A percentile compares a stretch with the other conserved stretches of the same genome.
Conservation (phyloP, 1,140 invertebrate genomes). For the Drosophila sp. region DNA sequence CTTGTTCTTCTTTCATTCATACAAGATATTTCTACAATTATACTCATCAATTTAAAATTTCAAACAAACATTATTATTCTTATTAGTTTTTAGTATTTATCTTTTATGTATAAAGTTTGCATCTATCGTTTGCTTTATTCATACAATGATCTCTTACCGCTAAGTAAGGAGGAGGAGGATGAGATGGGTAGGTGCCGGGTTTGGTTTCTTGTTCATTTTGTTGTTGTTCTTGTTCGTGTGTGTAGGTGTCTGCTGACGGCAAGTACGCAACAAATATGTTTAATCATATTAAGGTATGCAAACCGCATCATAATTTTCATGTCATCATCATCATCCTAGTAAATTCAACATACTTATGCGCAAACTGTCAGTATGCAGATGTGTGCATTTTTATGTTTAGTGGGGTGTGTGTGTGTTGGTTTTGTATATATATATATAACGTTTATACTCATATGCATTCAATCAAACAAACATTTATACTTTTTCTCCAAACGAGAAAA, state of each 20-base stretch:
- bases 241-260: conserved; percentile 25
- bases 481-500: conserved; percentile 67
- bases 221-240: conserved; percentile 36
- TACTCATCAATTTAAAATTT: conserved; percentile 78
- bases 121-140: conserved; percentile 53
- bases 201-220: conserved; percentile 31
- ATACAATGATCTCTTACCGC: conserved; percentile 68
- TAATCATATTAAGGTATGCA: conserved; percentile 79
- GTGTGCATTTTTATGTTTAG: conserved; percentile 38
- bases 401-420: conserved; percentile 44
- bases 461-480: conserved; percentile 83
- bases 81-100: conserved; percentile 49
- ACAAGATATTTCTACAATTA: conserved; percentile 76
- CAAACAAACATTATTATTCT: conserved; percentile 72
- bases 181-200: conserved; percentile 23
- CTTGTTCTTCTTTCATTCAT: conserved; percentile 68
- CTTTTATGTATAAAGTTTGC: conserved; percentile 64
- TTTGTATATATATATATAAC: conserved; percentile 78
- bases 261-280: conserved; percentile 73
- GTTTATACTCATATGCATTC: conserved; percentile 78
- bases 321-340: conserved; percentile 41
- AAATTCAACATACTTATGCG: conserved; percentile 66
- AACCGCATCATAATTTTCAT: conserved; percentile 22
- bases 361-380: conserved; percentile 46
- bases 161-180: conserved; percentile 48